Evolutionary conservation across 2,797 vertebrate genomes (phyloP), one percentile per base, ranked within the genome.

Genomic region (Fistularia tabacaria): DNA sequence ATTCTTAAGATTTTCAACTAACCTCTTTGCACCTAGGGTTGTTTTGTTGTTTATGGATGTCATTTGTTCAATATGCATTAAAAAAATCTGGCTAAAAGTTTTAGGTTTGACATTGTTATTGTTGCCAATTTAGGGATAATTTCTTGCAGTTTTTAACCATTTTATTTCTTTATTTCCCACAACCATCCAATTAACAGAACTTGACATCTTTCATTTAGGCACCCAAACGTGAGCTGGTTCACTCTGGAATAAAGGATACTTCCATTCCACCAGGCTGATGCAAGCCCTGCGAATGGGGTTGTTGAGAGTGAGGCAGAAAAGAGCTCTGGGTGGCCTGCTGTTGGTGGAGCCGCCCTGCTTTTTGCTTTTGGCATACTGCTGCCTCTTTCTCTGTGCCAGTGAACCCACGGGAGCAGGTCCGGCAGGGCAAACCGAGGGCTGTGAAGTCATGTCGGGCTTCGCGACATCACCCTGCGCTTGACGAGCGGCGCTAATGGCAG

Each of bases 241-340:
- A 25, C 25, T 25, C 25, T 48, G 46, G 13, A 8, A 3, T 53
- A 86, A 93, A 98, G 94, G 97, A 99, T 99, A 99, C 95, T 99
- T 99, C 97, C 97, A 99, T 90, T 99, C 97, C 90, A 99, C 97
- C 83, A 99, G 89, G 89, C 92, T 98, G 90, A 99, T 99, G 92
- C 96, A 99, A 85, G 97, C 96, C 91, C 95, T 94, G 90, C 97
- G 92, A 86, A 99, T 92, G 11, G 97, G 97, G 89, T 99, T 99
- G 84, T 95, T 99, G 82, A 99, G 95, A 62, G 92, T 95, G 84
- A 99, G 92, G 86, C 97, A 99, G 90, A 99, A 99, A 64, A 99
- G 94, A 69, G 97, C 97, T n/a, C 96, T 91, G 67, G 94, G 93
- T 36, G 97, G 95, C 81, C 97, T 90, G 90, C 91, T 96, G 82